Base-by-base conservation (phyloP, 1,140 invertebrate genomes). In the Spodoptera frugiperda region DNA sequence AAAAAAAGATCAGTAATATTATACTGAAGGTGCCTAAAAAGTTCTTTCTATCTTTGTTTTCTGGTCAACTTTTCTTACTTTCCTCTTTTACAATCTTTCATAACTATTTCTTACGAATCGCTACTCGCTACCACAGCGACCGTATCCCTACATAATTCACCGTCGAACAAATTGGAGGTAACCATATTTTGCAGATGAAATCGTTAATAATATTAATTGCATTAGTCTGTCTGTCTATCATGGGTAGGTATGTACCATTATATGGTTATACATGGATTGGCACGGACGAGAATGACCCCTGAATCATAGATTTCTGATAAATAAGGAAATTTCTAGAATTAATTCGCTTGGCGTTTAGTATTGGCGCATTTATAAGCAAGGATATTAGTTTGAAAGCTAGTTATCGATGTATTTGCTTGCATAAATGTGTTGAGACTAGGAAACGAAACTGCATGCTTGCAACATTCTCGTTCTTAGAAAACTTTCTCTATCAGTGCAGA, bases 181-280 rank as follows among this genome's bases (percentile, higher is more conserved):
- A 19, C 55, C 46, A 73, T 59, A 59, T 61, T 73, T 51, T 44
- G 71, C 44, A 55, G 44, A 73, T 73, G 55, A 73, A 73, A 73
- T 44, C 55, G 44, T 33, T 73, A 44, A 59, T 73, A 44, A 59
- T 73, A 73, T 73, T 73, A 59, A 59, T 73, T 73, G 49, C 51
- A 73, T 73, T 61, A 73, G 17, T 3, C 44, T 73, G 71, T 61
- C 71, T 61, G 17, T 3, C 55, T 73, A 54, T 61, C 71, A 73
- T 61, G 71, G 71, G 2, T 21, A 61, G 19, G 14, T 73, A 25
- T 48, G 17, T 17, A 61, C 17, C 21, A 61, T 30, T 25, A 51
- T 73, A 53, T 67, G 44, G 19, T 67, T 49, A 25, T 49, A 19
- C 44, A 49, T 67, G 63, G 44, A 3, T 65, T 49, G 61, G 25